Percentiles rank a stretch among this genome's conserved stretches.
Conservation (phyloP, 1,140 invertebrate species). For the Drosophila nasuta region DNA sequence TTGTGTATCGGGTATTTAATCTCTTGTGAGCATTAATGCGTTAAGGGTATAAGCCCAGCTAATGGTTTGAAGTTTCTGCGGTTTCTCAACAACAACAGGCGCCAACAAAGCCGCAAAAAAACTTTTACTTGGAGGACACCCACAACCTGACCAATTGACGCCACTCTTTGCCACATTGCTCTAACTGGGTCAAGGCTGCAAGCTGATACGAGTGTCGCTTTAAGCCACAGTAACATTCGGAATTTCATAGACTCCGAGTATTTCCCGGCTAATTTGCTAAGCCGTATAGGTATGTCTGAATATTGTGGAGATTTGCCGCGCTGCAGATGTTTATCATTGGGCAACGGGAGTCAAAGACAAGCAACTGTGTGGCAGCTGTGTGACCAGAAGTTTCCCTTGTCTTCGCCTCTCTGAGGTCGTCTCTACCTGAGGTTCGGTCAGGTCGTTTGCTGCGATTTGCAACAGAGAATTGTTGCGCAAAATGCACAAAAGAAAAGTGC, state of each 20-base stretch:
- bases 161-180: neutral
- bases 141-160: constrained; percentile 1
- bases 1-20: too few species aligned
- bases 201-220: too few species aligned
- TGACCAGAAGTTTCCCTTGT: constrained; percentile 11
- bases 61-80: neutral
- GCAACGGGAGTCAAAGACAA: constrained; percentile 16
- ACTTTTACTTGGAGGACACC: constrained; percentile 5
- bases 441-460: constrained; percentile 17
- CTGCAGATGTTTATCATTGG: constrained; percentile 39
- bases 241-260: neutral
- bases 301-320: constrained; percentile 16
- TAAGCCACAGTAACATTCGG: neutral
- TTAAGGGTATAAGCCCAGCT: too few species aligned
- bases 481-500: constrained; percentile 24
- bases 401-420: neutral
- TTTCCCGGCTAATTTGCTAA: too few species aligned
- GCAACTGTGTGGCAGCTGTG: constrained; percentile 17
- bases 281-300: neutral
- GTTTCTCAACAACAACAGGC: neutral
- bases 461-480: constrained; percentile 21
- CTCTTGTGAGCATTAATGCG: too few species aligned
- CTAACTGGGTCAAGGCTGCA: neutral
- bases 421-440: constrained; percentile 22
- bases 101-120: neutral